Base-by-base conservation (phyloP, 2,888 invertebrate genomes). In the Plagodis pulveraria region DNA sequence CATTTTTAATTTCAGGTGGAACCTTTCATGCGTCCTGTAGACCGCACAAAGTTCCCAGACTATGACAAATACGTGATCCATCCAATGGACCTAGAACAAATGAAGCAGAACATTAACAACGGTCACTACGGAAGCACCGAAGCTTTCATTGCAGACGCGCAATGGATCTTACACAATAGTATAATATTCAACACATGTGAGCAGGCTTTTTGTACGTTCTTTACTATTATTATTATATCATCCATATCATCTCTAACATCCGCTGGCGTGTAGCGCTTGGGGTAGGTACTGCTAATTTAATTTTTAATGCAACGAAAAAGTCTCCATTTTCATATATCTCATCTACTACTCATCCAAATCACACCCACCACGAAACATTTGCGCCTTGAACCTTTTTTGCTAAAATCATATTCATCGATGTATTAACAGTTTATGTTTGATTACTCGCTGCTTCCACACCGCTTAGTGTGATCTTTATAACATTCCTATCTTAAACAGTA, bases 121-220 rank as follows among this genome's bases (percentile, higher is more conserved):
- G 96, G 96, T 52, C 78, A 94, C 33, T 99, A 98, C 86, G 96
- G 96, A 10, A 97, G 96, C 80, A 96, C 98, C 0, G 97, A 98
- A 76, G 97, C 97, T 4, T 98, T 99, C 86, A 92, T 97, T 56
- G 96, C 97, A 0, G 99, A 99, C 84, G 95, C 96, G 7, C 97
- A 97, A 83, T 99, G 98, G 98, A 96, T 99, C 76, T 93, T 97
- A 52, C 99, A 99, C 84, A 98, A 99, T 86, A 97, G 97, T 77
- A 96, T 97, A 61, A 96, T 98, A 65, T 98, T 96, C 81, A 98
- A 98, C 91, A 96, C 97, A 76, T 94, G 98, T 97, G 94, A 94
- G 95, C 93, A 70, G 70, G 65, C 65, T 45, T 67, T 67, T 69
- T 61, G 69, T 69, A 69, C 67, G 69, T 67, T 65, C 62, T 70